phyloP scores from a whole-genome alignment of 1,140 invertebrate species.

The Tigriopus japonicus region DNA sequence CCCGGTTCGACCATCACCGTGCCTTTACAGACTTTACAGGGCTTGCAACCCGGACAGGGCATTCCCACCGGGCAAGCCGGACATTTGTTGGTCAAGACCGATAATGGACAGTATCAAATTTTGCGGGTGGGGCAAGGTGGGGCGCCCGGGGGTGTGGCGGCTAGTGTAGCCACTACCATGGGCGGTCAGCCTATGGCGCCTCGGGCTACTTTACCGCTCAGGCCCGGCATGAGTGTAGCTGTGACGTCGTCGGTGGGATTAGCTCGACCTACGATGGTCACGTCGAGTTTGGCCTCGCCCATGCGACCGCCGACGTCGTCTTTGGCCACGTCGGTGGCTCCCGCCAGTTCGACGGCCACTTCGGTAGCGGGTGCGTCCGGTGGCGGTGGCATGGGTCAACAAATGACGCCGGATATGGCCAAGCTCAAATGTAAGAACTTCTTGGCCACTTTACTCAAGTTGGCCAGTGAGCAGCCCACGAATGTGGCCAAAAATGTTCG shows the following conservation, averaged over 20 bases:
- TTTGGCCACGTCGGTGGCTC: too few relatives aligned
- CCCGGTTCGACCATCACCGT: constrained; percentile 9
- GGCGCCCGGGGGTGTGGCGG: neutral
- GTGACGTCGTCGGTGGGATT: neutral
- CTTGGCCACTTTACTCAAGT: constrained; percentile 79
- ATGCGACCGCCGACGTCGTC: constrained; percentile 8
- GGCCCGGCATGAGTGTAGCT: neutral
- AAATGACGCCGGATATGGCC: constrained; percentile 52
- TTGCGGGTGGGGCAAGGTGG: constrained; percentile 61
- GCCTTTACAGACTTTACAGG: constrained; percentile 41
- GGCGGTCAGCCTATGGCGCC: constrained; percentile 6
- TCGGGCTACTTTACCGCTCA: neutral
- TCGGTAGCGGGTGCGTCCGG: too few relatives aligned
- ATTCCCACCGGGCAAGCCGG: constrained; percentile 60
- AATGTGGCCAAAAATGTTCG: constrained; percentile 79
- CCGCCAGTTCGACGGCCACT: neutral
- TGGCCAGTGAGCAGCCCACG: constrained; percentile 83
- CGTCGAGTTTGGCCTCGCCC: constrained; percentile 5
- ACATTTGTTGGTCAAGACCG: constrained; percentile 74
- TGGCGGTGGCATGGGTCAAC: constrained; percentile 12
- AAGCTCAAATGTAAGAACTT: constrained; percentile 98
- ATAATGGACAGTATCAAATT: constrained; percentile 81
- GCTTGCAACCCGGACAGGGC: constrained; percentile 58
- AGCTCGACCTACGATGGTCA: neutral
- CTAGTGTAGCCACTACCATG: constrained; percentile 15